Evolutionary conservation across 2,888 invertebrate species (phyloP).

Genomic region (Pomacea canaliculata): DNA sequence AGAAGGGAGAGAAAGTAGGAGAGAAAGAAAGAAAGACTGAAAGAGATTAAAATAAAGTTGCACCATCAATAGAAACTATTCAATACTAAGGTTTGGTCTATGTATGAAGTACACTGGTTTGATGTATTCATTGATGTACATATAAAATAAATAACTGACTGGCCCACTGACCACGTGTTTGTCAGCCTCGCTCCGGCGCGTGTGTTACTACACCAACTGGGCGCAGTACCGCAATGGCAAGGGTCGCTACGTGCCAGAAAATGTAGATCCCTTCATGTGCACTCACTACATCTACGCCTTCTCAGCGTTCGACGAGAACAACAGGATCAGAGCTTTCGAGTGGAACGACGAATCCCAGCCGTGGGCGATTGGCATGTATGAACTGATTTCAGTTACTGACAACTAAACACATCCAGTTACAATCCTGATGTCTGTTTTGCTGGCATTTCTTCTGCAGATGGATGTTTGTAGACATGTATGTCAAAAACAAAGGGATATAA

Average conservation of each 20-base stretch:
- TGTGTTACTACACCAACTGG: constrained; percentile 98
- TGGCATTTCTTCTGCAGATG: no score
- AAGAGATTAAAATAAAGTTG: not conserved
- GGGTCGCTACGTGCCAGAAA: constrained; percentile 93
- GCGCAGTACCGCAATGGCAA: constrained; percentile 93
- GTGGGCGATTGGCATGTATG: constrained; percentile 41
- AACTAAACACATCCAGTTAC: no score
- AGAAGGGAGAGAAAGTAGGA: not conserved
- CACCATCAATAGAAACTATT: no score
- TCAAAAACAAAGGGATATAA: no score
- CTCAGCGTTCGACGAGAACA: constrained; percentile 72
- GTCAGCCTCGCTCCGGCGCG: constrained; percentile 77
- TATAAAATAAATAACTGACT: no score
- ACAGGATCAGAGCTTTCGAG: constrained; percentile 91
- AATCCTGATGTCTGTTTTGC: no score
- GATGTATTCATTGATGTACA: no score
- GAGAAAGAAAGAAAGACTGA: not conserved
- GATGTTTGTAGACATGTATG: no score
- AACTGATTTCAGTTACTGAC: not conserved
- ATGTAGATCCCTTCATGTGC: constrained; percentile 93
- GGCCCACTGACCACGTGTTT: no score
- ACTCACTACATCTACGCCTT: constrained; percentile 97
- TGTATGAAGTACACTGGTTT: no score
- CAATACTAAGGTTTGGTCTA: no score
- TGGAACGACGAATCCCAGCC: constrained; percentile 91